Evolutionary conservation across 2,113 vertebrate species (phyloP).

Genomic region (Pitta sordida): DNA sequence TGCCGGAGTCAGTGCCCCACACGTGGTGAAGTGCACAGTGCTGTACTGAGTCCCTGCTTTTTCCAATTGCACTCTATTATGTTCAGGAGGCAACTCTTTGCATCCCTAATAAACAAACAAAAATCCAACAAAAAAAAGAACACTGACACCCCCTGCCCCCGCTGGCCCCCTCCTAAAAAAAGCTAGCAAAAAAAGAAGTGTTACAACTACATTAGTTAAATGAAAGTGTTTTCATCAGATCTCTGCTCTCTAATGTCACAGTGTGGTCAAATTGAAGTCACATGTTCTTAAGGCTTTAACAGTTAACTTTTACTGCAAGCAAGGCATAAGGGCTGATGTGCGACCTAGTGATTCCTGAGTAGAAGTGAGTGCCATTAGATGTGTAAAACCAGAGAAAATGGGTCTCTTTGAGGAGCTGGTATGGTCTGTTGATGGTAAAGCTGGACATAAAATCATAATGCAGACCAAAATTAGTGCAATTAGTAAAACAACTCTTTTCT

Average conservation of each 20-base stretch:
- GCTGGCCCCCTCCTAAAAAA: too few relatives aligned
- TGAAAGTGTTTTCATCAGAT: neutral
- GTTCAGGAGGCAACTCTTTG: neutral
- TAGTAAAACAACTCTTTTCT: neutral
- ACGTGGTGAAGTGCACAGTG: fast-evolving
- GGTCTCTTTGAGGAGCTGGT: neutral
- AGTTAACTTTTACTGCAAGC: neutral
- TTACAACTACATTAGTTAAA: neutral
- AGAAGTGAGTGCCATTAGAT: neutral
- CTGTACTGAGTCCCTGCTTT: fast-evolving
- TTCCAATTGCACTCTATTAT: fast-evolving
- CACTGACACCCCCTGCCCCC: too few relatives aligned
- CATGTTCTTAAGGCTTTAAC: neutral
- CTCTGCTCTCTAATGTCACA: neutral
- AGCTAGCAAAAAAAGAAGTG: too few relatives aligned
- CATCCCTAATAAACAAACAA: neutral
- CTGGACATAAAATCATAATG: neutral
- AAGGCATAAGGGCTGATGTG: neutral
- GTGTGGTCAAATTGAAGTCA: neutral
- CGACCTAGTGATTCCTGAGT: neutral
- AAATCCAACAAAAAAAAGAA: neutral
- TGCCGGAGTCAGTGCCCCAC: fast-evolving
- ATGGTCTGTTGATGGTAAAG: neutral
- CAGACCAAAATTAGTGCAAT: neutral
- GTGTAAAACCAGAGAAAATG: neutral